A percentile compares a stretch with the other conserved stretches of the same genome.
These are phyloP conservation scores for Anarhynchus alexandrinus DNA, from an alignment of 2,113 vertebrate species.

Conservation along the genomic window DNA sequence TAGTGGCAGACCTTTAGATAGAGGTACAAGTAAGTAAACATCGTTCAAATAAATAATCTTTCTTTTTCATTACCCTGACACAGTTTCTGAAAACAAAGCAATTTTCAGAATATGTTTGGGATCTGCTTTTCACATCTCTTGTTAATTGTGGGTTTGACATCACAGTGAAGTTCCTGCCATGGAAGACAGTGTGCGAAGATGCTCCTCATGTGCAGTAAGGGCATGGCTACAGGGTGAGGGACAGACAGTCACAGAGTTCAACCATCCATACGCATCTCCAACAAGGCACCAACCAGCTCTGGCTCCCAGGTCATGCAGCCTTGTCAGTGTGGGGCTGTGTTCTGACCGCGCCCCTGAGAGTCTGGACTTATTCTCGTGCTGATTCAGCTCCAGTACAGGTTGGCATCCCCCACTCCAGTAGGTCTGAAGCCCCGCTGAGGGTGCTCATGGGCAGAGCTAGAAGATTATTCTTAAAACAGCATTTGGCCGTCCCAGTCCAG, in stretches of 20 bases:
- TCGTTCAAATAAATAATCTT: background rate
- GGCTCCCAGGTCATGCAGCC: background rate
- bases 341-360: background rate
- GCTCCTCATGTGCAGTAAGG: background rate
- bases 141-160: background rate
- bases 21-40: background rate
- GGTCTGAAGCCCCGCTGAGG: background rate
- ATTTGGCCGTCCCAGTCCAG: background rate
- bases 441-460: background rate
- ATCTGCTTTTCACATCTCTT: background rate
- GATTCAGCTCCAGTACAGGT: background rate
- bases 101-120: background rate
- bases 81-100: background rate
- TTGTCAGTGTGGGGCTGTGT: background rate
- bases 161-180: background rate
- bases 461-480: background rate
- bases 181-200: background rate
- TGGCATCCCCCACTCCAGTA: rapidly evolving
- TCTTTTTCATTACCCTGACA: background rate
- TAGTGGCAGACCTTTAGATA: background rate
- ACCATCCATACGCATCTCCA: rapidly evolving
- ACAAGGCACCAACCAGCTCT: background rate
- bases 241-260: background rate
- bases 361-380: background rate
- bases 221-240: background rate